phyloP scores from a whole-genome alignment of 2,888 invertebrate species.

The Stegana nigrithorax region DNA sequence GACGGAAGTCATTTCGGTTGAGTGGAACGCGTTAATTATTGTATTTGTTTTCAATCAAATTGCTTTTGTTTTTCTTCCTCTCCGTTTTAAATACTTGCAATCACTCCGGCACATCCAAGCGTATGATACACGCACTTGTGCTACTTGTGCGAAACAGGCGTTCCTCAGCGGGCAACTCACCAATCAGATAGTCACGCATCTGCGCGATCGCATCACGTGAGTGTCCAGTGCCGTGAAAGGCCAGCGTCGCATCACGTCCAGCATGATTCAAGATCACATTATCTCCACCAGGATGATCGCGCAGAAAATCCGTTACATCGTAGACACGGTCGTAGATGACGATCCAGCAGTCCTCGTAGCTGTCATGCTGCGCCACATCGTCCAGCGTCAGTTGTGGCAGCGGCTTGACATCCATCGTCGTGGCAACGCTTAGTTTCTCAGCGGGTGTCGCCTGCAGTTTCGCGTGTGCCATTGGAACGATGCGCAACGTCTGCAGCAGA shows the following conservation, averaged over 20 bases:
- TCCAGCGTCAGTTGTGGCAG: conserved; percentile 73
- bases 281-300: conserved; percentile 85
- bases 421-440: conserved; percentile 16
- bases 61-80: background rate
- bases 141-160: conserved; percentile 74
- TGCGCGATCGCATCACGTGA: conserved; percentile 75
- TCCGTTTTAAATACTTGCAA: background rate
- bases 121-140: conserved; percentile 19
- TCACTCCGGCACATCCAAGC: conserved; percentile 62
- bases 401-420: conserved; percentile 25
- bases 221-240: conserved; percentile 85
- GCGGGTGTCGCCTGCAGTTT: background rate
- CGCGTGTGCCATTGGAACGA: conserved; percentile 33
- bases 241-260: conserved; percentile 85
- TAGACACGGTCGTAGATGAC: conserved; percentile 89
- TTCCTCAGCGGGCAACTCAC: conserved; percentile 79
- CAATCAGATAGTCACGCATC: conserved; percentile 79
- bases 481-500: conserved; percentile 53
- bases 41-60: background rate
- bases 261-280: conserved; percentile 87
- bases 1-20: too few relatives aligned
- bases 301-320: conserved; percentile 81
- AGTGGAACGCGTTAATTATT: too few relatives aligned
- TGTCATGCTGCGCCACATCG: conserved; percentile 83
- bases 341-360: conserved; percentile 82